A percentile compares a stretch with the other conserved stretches of the same genome.
phyloP scores from a whole-genome alignment of 1,140 invertebrate species.

The Drosophila lowei region DNA sequence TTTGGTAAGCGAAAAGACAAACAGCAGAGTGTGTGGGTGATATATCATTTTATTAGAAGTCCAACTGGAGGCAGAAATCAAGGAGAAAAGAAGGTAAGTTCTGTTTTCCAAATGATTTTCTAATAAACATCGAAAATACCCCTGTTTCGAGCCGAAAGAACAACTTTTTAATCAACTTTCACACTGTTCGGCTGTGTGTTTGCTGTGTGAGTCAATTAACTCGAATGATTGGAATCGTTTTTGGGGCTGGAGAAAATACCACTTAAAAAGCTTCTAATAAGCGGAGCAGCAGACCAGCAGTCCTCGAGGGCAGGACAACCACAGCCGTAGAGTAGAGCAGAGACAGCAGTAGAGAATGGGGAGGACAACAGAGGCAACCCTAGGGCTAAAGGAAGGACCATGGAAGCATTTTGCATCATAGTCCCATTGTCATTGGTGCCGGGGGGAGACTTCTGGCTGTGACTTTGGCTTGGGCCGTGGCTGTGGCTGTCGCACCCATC shows the following conservation, averaged over 20 bases:
- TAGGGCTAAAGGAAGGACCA: slow-evolving; percentile 11
- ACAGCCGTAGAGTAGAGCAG: slow-evolving; percentile 23
- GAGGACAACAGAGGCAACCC: slow-evolving; percentile 41
- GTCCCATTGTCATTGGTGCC: slow-evolving; percentile 54
- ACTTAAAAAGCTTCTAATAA: slow-evolving; percentile 64
- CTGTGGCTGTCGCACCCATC: slow-evolving; percentile 60
- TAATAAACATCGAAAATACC: slow-evolving; percentile 7
- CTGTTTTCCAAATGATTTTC: not conserved
- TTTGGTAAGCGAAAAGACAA: slow-evolving; percentile 15
- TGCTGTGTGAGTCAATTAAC: slow-evolving; percentile 47
- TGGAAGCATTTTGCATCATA: slow-evolving; percentile 62
- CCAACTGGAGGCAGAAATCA: slow-evolving; percentile 4
- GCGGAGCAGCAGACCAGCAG: slow-evolving; percentile 24
- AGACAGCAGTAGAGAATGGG: slow-evolving; percentile 18
- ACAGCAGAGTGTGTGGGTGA: slow-evolving; percentile 36
- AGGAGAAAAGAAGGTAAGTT: not conserved
- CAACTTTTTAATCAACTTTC: slow-evolving; percentile 68
- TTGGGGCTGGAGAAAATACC: slow-evolving; percentile 31
- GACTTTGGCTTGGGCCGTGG: slow-evolving; percentile 30
- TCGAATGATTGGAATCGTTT: slow-evolving; percentile 60
- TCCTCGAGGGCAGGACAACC: slow-evolving; percentile 24
- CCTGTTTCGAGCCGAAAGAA: slow-evolving; percentile 5
- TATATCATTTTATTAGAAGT: slow-evolving; percentile 47
- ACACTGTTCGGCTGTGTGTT: slow-evolving; percentile 19
- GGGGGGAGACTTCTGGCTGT: slow-evolving; percentile 32